Evolutionary conservation across 1,140 invertebrate genomes (phyloP), one percentile per base, ranked within the genome.

Genomic region (Gryon sp.): DNA sequence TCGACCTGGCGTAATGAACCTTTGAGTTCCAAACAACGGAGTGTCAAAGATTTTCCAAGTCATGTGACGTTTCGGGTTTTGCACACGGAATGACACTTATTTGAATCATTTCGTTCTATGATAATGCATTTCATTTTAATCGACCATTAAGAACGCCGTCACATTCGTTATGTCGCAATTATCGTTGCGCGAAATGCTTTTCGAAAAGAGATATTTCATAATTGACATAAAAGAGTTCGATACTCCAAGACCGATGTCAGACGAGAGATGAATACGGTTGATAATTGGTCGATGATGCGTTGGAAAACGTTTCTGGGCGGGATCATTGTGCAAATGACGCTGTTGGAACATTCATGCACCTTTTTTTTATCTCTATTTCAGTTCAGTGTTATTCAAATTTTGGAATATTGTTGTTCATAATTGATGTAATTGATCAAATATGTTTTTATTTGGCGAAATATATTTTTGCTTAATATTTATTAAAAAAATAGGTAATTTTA

Each of bases 1-100:
- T 79, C 73, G 73, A 30, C 74, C 68, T 36, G 20, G 57, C 63
- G 76, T 69, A 78, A 78, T 78, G 69, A 74, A 73, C 63, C 57
- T 69, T 68, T 55, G 66, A 60, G 59, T 70, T 52, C 20, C 18
- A 18, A 38, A 43, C 45, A 59, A 70, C 59, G 63, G 57, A 65
- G 63, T n/a, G n/a, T n/a, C 11, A 32, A 36, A 24, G 45, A 52
- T 78, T 73, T 72, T 78, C 55, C 68, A 40, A 73, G 62, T 78
- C 68, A 68, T 78, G 57, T 62, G 66, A 76, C 73, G 65, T 69
- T n/a, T 43, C 50, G 41, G 16, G 19, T 63, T 34, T 57, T 57
- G 46, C 50, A 43, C n/a, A 40, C 45, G 65, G 50, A 76, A 76
- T 65, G 73, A 63, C 43, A 76, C 63, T 68, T 63, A 69, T 76